Base-by-base conservation (phyloP, 2,888 invertebrate species). In the Automeris io region DNA sequence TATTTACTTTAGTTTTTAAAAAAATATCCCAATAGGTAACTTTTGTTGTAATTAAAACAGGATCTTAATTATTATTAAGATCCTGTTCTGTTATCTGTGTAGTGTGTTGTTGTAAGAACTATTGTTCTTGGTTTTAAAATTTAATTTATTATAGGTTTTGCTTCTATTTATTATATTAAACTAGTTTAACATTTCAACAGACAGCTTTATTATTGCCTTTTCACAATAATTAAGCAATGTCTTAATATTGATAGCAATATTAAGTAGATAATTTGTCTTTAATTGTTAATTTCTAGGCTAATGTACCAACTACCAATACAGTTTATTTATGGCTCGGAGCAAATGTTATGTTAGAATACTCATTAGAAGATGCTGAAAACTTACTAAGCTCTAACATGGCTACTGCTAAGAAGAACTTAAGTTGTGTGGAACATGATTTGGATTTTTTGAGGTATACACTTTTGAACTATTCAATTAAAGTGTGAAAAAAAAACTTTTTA, bases 341-440 rank as follows among this genome's bases (percentile, higher is more conserved):
- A 2, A 98, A 98, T 88, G 97, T 98, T 3, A 99, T 99, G 98
- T 83, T 99, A 60, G 98, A 99, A 80, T 99, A 98, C 81, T 91
- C 92, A 18, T 82, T 98, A 53, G 93, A 95, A 50, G 98, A 98
- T 82, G 98, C 98, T 19, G 92, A 95, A 70, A 89, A 90, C 42
- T 83, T 98, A 39, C 85, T 98, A 16, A 90, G 91, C 41, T 93
- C 95, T 61, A 96, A 96, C 73, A 92, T 95, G 72, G 90, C 90
- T 37, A 91, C 94, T 34, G 97, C 98, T 7, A 92, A 92, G 54
- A 92, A 91, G 62, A 95, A 95, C 77, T 87, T 97, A 43, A 89
- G 89, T 42, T 93, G 93, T 74, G 93, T 98, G 24, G 96, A 97
- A 59, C 93, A 95, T 66, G 98, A 98, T 86, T 89, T 98, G 55